Conservation (phyloP, 2,797 vertebrate species). For the Champsocephalus esox region DNA sequence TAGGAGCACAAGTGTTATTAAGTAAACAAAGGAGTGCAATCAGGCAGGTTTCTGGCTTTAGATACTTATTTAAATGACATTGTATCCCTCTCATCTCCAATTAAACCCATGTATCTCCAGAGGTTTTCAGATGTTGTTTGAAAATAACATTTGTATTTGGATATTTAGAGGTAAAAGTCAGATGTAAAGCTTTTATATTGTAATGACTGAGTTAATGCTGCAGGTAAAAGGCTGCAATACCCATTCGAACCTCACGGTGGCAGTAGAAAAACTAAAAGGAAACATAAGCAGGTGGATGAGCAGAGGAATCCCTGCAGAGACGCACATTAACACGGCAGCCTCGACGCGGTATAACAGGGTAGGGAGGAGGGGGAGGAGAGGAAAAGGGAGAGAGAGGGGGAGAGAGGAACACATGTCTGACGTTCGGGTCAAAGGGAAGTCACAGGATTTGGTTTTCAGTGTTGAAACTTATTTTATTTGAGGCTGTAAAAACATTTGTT, state of each 20-base stretch:
- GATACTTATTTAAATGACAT: too few species aligned
- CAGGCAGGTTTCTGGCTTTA: too few species aligned
- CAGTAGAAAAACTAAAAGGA: constrained; percentile 16
- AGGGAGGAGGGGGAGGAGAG: constrained; percentile 18
- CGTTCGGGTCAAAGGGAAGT: constrained; percentile 39
- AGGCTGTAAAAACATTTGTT: too few species aligned
- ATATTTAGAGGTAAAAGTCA: background rate
- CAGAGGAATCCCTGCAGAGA: constrained; percentile 3
- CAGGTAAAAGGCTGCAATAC: background rate
- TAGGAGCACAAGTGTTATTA: too few species aligned
- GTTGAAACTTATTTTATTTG: too few species aligned
- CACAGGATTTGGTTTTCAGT: constrained; percentile 3
- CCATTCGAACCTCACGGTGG: constrained; percentile 26
- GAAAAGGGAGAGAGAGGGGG: constrained; percentile 9
- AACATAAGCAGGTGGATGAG: constrained; percentile 7
- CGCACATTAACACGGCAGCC: constrained; percentile 7
- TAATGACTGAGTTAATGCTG: background rate
- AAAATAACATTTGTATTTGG: background rate
- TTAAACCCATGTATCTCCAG: too few species aligned
- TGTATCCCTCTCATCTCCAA: too few species aligned
- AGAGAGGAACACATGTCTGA: constrained; percentile 27
- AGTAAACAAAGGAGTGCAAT: too few species aligned
- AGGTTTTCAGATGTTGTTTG: too few species aligned
- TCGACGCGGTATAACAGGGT: constrained; percentile 9
- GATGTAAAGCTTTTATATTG: background rate